phyloP scores from a whole-genome alignment of 2,888 invertebrate species.

The Cerastis leucographa region DNA sequence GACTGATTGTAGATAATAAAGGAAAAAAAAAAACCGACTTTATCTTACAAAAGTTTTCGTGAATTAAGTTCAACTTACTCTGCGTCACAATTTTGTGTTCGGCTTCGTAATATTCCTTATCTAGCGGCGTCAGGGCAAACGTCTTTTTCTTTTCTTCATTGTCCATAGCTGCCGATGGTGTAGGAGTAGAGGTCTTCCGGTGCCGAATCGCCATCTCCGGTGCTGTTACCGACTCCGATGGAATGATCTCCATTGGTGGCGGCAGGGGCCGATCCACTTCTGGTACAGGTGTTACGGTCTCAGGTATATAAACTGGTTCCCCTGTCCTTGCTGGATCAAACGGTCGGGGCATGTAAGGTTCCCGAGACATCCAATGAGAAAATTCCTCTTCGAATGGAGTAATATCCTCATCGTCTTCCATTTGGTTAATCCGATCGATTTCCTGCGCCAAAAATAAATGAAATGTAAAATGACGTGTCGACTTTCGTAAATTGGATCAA shows the following conservation, averaged over 20 bases:
- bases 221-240: slow-evolving; percentile 13
- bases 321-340: slow-evolving; percentile 16
- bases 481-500: slow-evolving; percentile 3
- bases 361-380: slow-evolving; percentile 65
- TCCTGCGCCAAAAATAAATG: slow-evolving; percentile 70
- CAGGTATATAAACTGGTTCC: slow-evolving; percentile 18
- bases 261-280: slow-evolving; percentile 23
- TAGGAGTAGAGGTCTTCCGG: background rate
- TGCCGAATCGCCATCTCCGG: background rate
- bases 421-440: slow-evolving; percentile 77
- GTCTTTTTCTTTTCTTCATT: slow-evolving; percentile 56
- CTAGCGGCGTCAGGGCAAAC: slow-evolving; percentile 79
- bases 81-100: slow-evolving; percentile 50
- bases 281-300: slow-evolving; percentile 5
- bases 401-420: slow-evolving; percentile 69
- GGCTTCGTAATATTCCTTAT: slow-evolving; percentile 75
- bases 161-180: background rate
- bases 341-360: slow-evolving; percentile 61
- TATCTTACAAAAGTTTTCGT: too few relatives aligned
- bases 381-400: slow-evolving; percentile 67
- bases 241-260: slow-evolving; percentile 11
- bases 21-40: too few relatives aligned
- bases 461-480: slow-evolving; percentile 14
- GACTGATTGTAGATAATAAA: too few relatives aligned
- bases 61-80: slow-evolving; percentile 66